These are phyloP conservation scores for Scomberomorus guttatus DNA, from an alignment of 2,797 vertebrate genomes.

Conservation along the genomic window DNA sequence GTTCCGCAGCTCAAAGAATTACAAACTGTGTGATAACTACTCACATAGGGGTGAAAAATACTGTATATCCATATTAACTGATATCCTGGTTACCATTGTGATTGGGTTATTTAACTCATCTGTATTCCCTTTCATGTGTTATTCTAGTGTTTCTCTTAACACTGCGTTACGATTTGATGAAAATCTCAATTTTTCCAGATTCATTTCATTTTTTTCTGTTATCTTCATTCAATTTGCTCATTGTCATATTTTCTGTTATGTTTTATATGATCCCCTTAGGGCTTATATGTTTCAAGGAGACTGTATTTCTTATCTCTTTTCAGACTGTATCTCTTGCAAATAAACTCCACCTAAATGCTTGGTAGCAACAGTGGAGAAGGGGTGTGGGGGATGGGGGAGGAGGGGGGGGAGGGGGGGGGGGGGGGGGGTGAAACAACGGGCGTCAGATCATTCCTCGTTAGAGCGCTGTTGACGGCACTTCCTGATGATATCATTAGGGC, in stretches of 20 bases:
- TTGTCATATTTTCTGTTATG: neutral
- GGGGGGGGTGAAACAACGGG: constrained; percentile 64
- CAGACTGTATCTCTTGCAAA: constrained; percentile 27
- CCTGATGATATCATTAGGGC: constrained; percentile 85
- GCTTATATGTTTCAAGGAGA: constrained; percentile 12
- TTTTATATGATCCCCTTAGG: constrained; percentile 7
- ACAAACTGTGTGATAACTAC: neutral
- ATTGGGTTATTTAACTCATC: neutral
- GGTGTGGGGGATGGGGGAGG: constrained; percentile 15
- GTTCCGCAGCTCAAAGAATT: constrained; percentile 21
- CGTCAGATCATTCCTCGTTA: constrained; percentile 82
- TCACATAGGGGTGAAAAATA: neutral
- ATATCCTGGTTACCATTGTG: neutral
- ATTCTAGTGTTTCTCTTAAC: neutral
- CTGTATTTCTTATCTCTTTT: neutral
- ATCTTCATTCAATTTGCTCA: neutral
- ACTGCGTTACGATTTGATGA: neutral
- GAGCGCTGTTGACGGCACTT: constrained; percentile 73
- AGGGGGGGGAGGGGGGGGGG: constrained; percentile 38
- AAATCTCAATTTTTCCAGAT: neutral
- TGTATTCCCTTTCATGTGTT: neutral
- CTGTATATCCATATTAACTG: neutral
- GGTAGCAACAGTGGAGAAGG: constrained; percentile 18
- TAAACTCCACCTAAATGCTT: constrained; percentile 40
- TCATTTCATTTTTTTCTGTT: neutral